Conservation (phyloP, 1,140 invertebrate genomes). For the Musca domestica region DNA sequence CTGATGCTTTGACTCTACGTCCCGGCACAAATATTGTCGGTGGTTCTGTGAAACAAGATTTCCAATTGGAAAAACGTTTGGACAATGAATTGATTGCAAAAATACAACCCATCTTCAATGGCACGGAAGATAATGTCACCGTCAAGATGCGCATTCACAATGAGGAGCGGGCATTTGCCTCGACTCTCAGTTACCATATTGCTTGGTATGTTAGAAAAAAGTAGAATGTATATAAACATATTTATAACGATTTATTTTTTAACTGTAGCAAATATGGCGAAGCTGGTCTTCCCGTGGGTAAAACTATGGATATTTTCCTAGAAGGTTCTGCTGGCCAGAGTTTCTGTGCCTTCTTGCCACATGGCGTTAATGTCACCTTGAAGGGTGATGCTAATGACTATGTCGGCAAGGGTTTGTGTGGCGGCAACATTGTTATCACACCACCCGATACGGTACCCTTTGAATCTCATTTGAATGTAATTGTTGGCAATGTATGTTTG, state of each 20-base stretch:
- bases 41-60: slow-evolving; percentile 83
- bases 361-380: slow-evolving; percentile 84
- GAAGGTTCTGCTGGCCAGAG: slow-evolving; percentile 97
- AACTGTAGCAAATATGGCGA: slow-evolving; percentile 79
- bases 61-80: slow-evolving; percentile 84
- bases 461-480: slow-evolving; percentile 91
- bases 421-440: slow-evolving; percentile 91
- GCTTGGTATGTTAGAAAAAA: slow-evolving; percentile 79
- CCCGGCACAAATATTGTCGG: slow-evolving; percentile 90
- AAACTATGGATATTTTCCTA: slow-evolving; percentile 82
- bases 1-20: slow-evolving; percentile 84
- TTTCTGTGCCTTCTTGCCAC: slow-evolving; percentile 96
- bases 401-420: slow-evolving; percentile 92
- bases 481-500: slow-evolving; percentile 96
- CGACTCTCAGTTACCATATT: slow-evolving; percentile 92
- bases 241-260: background rate
- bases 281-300: slow-evolving; percentile 76
- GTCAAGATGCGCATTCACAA: slow-evolving; percentile 86
- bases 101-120: slow-evolving; percentile 73
- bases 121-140: slow-evolving; percentile 64
- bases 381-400: slow-evolving; percentile 99
- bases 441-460: slow-evolving; percentile 83
- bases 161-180: slow-evolving; percentile 87
- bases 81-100: slow-evolving; percentile 83
- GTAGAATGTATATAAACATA: too few species aligned